Evolutionary conservation across 2,888 invertebrate genomes (phyloP).

Genomic region (Pherbina coryleti): DNA sequence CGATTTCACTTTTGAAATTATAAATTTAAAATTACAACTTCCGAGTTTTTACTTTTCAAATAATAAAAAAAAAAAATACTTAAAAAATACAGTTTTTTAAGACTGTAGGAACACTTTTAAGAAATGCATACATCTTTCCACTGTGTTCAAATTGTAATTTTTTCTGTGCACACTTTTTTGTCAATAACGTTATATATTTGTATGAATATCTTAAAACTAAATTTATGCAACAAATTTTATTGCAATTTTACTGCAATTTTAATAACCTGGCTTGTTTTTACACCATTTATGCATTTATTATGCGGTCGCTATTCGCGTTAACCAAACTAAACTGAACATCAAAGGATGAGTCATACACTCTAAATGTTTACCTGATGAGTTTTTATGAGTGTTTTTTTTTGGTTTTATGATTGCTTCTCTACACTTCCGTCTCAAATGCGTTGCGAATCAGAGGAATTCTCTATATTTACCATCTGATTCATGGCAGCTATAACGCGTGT

Average conservation of each 20-base stretch:
- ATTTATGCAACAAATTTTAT: too few species aligned
- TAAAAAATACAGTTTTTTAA: too few species aligned
- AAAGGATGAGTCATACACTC: not conserved
- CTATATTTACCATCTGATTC: not conserved
- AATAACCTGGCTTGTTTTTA: not conserved
- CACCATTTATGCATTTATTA: not conserved
- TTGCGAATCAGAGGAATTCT: not conserved
- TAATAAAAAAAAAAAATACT: too few species aligned
- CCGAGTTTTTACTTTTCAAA: too few species aligned
- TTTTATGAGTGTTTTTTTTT: not conserved
- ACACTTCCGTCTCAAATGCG: not conserved
- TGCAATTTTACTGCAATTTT: not conserved
- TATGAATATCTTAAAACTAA: too few species aligned
- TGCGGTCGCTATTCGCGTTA: not conserved
- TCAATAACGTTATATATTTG: too few species aligned
- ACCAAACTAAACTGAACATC: not conserved
- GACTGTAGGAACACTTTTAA: too few species aligned
- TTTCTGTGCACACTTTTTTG: too few species aligned
- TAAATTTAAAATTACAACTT: not conserved
- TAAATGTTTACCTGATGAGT: conserved; percentile 5
- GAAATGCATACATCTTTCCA: too few species aligned
- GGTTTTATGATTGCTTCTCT: not conserved
- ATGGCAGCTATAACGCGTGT: not conserved
- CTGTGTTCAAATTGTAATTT: too few species aligned
- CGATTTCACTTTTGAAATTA: not conserved